Conservation (phyloP, 2,113 vertebrate genomes). For the Tetrao urogallus region DNA sequence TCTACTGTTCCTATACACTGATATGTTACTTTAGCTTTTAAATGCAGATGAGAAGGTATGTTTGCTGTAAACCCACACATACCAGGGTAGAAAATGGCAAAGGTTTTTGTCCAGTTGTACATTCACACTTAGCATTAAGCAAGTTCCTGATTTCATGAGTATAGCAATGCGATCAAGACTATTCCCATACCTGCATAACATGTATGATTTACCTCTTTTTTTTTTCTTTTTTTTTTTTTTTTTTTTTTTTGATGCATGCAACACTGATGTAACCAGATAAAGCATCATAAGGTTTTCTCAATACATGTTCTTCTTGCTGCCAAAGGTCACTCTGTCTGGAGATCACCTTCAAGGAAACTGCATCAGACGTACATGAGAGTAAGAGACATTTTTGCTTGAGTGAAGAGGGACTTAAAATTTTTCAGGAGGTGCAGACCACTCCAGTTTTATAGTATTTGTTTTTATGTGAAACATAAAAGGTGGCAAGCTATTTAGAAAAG, state of each 20-base stretch:
- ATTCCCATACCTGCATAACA: neutral
- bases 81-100: neutral
- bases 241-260: neutral
- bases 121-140: neutral
- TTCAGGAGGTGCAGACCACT: neutral
- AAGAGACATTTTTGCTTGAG: neutral
- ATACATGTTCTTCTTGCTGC: neutral
- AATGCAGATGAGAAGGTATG: neutral
- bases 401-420: neutral
- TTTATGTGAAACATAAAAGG: neutral
- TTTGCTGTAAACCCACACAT: neutral
- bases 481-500: neutral
- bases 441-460: neutral
- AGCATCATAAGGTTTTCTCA: neutral
- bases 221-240: accelerated
- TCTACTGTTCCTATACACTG: neutral
- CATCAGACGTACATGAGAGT: neutral
- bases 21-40: slow-evolving; percentile 5
- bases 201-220: neutral
- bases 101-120: neutral
- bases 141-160: neutral
- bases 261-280: neutral
- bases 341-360: neutral
- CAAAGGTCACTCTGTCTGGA: neutral
- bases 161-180: neutral